A percentile compares a stretch with the other conserved stretches of the same genome.
phyloP scores from a whole-genome alignment of 2,888 invertebrate genomes.

The Agonopterix alstromeriana region DNA sequence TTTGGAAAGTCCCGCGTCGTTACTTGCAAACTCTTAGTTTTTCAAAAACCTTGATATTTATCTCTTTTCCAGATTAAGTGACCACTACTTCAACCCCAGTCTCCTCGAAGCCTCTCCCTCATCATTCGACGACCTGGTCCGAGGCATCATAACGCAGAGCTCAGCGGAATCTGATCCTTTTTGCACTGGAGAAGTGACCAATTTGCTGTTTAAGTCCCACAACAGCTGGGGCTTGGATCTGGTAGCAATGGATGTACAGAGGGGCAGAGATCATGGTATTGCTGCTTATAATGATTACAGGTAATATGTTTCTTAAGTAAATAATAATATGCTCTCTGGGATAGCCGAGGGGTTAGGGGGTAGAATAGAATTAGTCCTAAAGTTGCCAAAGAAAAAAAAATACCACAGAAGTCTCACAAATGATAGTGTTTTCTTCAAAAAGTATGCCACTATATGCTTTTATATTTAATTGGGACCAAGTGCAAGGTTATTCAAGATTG shows the following conservation, averaged over 20 bases:
- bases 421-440: no score
- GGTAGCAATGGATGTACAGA: slow-evolving; percentile 79
- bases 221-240: slow-evolving; percentile 77
- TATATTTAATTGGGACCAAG: no score
- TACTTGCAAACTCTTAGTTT: no score
- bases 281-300: slow-evolving; percentile 80
- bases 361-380: no score
- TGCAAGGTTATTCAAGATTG: no score
- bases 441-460: no score
- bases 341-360: no score
- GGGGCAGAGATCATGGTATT: slow-evolving; percentile 80
- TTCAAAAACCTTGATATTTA: background rate
- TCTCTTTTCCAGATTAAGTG: slow-evolving; percentile 61
- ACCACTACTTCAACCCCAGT: slow-evolving; percentile 74
- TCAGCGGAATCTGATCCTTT: slow-evolving; percentile 75
- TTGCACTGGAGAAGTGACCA: slow-evolving; percentile 66
- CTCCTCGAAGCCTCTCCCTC: slow-evolving; percentile 65
- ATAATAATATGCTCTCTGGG: no score
- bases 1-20: no score
- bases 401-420: no score
- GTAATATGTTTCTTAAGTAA: slow-evolving; percentile 13
- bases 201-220: slow-evolving; percentile 62
- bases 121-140: slow-evolving; percentile 71
- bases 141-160: slow-evolving; percentile 74
- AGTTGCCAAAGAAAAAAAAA: no score